A percentile compares a stretch with the other conserved stretches of the same genome.
These are phyloP conservation scores for Phasianus colchicus DNA, from an alignment of 2,113 vertebrate genomes.

Conservation along the genomic window DNA sequence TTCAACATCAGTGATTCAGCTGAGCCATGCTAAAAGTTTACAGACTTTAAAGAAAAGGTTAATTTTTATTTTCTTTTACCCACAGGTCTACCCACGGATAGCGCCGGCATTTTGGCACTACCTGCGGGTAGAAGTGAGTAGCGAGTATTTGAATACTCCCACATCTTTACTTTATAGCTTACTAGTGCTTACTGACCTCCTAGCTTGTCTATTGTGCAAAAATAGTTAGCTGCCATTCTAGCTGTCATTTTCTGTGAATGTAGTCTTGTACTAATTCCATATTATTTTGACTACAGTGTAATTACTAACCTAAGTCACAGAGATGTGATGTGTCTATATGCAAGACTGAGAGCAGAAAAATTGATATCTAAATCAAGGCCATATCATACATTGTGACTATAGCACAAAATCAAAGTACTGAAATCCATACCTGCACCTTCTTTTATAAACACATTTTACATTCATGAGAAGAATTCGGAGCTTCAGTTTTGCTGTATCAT, in stretches of 20 bases:
- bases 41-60: slow-evolving; percentile 69
- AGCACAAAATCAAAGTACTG: background rate
- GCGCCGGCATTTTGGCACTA: slow-evolving; percentile 84
- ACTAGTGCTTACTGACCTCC: slow-evolving; percentile 43
- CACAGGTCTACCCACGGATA: slow-evolving; percentile 82
- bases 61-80: slow-evolving; percentile 79
- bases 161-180: slow-evolving; percentile 56
- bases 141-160: slow-evolving; percentile 71
- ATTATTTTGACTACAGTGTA: slow-evolving; percentile 10
- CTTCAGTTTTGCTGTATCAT: slow-evolving; percentile 46
- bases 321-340: background rate
- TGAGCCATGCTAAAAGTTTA: slow-evolving; percentile 17
- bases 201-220: slow-evolving; percentile 48
- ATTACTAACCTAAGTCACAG: slow-evolving; percentile 41
- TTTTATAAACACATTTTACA: slow-evolving; percentile 46
- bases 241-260: slow-evolving; percentile 58
- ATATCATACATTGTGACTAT: slow-evolving; percentile 40
- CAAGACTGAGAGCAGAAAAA: slow-evolving; percentile 7
- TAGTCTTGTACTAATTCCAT: slow-evolving; percentile 50
- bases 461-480: slow-evolving; percentile 41
- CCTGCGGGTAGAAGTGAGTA: slow-evolving; percentile 84
- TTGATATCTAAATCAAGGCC: slow-evolving; percentile 29
- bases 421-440: slow-evolving; percentile 42
- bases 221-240: slow-evolving; percentile 55
- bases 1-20: slow-evolving; percentile 7